Percentiles rank a stretch among this genome's conserved stretches.
phyloP scores from a whole-genome alignment of 2,113 vertebrate genomes.

The Odocoileus hemionus region DNA sequence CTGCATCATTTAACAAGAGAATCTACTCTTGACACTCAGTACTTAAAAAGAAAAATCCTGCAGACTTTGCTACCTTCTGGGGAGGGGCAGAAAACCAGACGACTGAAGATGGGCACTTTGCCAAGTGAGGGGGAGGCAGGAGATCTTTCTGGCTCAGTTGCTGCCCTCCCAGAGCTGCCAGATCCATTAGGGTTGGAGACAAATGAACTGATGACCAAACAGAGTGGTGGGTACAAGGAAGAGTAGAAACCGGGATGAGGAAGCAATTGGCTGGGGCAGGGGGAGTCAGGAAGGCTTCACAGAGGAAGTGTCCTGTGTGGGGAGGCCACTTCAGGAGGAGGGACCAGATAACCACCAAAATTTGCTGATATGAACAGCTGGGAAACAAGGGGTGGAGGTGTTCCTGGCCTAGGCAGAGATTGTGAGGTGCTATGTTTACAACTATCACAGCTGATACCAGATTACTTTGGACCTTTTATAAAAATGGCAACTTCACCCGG shows the following conservation, averaged over 20 bases:
- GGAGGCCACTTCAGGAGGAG: not conserved
- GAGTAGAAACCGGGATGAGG: not conserved
- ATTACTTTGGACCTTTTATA: not conserved
- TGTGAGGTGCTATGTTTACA: fast-evolving
- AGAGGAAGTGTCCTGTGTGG: not conserved
- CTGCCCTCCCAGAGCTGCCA: not conserved
- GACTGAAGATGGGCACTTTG: not conserved
- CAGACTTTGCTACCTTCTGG: not conserved
- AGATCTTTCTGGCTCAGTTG: not conserved
- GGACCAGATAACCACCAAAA: not conserved
- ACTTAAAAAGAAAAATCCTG: not conserved
- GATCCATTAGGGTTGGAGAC: not conserved
- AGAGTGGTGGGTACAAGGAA: not conserved
- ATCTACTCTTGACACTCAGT: too few species aligned
- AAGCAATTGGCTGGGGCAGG: not conserved
- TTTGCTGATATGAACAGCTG: not conserved
- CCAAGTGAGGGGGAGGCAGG: not conserved
- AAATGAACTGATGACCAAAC: not conserved
- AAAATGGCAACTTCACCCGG: not conserved
- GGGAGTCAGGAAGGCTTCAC: not conserved
- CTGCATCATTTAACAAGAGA: not conserved
- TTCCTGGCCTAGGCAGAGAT: not conserved
- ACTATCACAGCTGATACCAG: not conserved
- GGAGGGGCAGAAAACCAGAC: not conserved
- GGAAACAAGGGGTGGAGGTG: not conserved